phyloP scores from a whole-genome alignment of 2,113 vertebrate genomes.

The Bothrops jararaca region DNA sequence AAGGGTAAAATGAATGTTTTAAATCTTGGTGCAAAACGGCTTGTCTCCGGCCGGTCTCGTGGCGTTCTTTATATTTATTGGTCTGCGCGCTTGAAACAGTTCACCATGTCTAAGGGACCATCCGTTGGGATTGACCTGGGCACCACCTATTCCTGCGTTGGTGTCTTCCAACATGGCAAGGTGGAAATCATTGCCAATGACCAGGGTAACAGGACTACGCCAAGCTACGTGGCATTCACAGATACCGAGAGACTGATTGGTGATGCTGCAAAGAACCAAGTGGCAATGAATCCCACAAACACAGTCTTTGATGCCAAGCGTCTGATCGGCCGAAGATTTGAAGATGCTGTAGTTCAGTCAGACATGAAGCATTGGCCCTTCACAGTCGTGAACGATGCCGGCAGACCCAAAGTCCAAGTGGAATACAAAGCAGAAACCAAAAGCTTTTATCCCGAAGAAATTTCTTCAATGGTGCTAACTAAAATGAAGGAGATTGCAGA shows the following conservation, averaged over 20 bases:
- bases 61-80: too few relatives aligned
- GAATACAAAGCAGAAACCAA: conserved; percentile 82
- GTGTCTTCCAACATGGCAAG: conserved; percentile 95
- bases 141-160: conserved; percentile 96
- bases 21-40: too few relatives aligned
- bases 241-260: conserved; percentile 87
- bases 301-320: conserved; percentile 82
- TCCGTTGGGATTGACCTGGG: conserved; percentile 90
- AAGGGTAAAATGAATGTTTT: background rate
- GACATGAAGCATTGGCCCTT: conserved; percentile 88
- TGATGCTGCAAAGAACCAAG: conserved; percentile 84
- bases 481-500: conserved; percentile 88
- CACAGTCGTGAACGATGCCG: conserved; percentile 77
- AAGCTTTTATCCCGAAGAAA: conserved; percentile 81
- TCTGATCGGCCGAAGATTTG: conserved; percentile 80
- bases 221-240: conserved; percentile 88
- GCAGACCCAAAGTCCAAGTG: conserved; percentile 80
- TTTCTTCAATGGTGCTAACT: conserved; percentile 83
- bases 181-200: conserved; percentile 98
- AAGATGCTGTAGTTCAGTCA: conserved; percentile 80
- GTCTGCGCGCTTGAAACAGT: too few relatives aligned
- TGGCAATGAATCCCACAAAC: conserved; percentile 82
- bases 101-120: conserved; percentile 80
- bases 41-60: too few relatives aligned
- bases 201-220: conserved; percentile 89